A percentile compares a stretch with the other conserved stretches of the same genome.
Conservation (phyloP, 2,797 vertebrate genomes). For the Octomys mimax region DNA sequence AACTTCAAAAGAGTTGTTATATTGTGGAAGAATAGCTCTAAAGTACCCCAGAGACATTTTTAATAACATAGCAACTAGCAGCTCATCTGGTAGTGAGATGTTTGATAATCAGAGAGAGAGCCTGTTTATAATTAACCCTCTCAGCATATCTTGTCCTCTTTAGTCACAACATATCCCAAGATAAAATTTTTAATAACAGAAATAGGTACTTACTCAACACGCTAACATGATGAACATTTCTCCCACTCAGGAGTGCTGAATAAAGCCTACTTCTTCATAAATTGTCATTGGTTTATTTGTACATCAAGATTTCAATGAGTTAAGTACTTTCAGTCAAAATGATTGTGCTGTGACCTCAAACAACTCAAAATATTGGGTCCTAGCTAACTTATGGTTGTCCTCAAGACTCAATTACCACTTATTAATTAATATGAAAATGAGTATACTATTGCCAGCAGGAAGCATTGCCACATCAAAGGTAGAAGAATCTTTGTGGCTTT, state of each 20-base stretch:
- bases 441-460: conserved; percentile 32
- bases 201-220: conserved; percentile 14
- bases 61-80: conserved; percentile 55
- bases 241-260: neutral
- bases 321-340: conserved; percentile 63
- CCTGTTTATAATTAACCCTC: conserved; percentile 53
- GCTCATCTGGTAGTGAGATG: conserved; percentile 1
- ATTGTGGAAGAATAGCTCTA: neutral
- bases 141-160: conserved; percentile 19
- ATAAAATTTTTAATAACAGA: conserved; percentile 51
- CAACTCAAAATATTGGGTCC: neutral
- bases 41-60: conserved; percentile 29
- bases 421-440: conserved; percentile 41
- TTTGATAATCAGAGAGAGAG: conserved; percentile 41
- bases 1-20: conserved; percentile 61
- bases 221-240: neutral
- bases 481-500: neutral
- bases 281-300: neutral
- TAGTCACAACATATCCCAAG: conserved; percentile 15
- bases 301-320: conserved; percentile 19
- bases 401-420: neutral
- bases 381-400: neutral
- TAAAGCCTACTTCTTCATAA: neutral
- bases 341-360: neutral
- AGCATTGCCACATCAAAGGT: neutral